These are phyloP conservation scores for Drosophila trapezifrons DNA, from an alignment of 1,140 invertebrate genomes.

Conservation along the genomic window DNA sequence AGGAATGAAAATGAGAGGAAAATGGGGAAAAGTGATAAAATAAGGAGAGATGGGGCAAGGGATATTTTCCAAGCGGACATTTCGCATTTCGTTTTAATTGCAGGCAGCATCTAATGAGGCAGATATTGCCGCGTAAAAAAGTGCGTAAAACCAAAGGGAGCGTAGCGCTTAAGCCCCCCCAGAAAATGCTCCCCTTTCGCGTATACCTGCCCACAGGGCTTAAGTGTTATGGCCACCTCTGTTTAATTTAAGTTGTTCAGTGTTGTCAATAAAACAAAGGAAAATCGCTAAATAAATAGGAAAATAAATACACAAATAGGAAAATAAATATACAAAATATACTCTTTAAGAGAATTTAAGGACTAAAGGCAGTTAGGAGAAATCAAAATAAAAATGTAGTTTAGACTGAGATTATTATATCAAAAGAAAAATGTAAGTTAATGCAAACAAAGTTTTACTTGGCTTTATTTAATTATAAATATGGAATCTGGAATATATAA, in stretches of 20 bases:
- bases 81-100: conserved; percentile 47
- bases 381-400: too few relatives aligned
- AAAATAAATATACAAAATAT: not conserved
- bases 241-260: conserved; percentile 10
- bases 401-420: too few relatives aligned
- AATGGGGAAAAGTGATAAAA: not conserved
- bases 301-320: too few relatives aligned
- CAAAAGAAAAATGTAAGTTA: too few relatives aligned
- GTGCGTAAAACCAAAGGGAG: conserved; percentile 57
- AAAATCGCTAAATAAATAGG: not conserved
- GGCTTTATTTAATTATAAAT: too few relatives aligned
- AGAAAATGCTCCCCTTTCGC: not conserved
- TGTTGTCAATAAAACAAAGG: not conserved
- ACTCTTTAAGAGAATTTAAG: not conserved
- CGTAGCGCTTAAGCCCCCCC: conserved; percentile 29
- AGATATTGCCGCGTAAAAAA: conserved; percentile 57
- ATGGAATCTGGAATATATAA: too few relatives aligned
- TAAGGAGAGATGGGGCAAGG: not conserved
- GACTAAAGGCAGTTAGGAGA: not conserved
- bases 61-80: conserved; percentile 20
- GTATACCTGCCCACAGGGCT: conserved; percentile 19
- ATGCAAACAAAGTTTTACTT: too few relatives aligned
- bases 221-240: conserved; percentile 22
- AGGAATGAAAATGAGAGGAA: not conserved
- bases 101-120: conserved; percentile 60